These are phyloP conservation scores for Xestobium rufovillosum DNA, from an alignment of 2,888 invertebrate species.

Conservation along the genomic window DNA sequence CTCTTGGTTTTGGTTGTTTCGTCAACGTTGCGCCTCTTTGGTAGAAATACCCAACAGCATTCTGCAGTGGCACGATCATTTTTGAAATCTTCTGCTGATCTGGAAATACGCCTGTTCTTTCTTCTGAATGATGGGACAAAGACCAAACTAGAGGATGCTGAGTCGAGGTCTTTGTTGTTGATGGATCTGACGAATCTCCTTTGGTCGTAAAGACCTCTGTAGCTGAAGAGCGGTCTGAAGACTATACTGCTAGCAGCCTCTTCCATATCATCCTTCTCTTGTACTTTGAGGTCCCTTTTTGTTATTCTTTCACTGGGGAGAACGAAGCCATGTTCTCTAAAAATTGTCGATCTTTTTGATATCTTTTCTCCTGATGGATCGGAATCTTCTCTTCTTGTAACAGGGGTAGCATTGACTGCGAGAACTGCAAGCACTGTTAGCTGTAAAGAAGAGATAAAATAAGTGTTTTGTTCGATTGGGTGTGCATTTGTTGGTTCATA, in stretches of 20 bases:
- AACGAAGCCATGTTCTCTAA: neutral
- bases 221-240: constrained; percentile 1
- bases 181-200: neutral
- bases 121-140: neutral
- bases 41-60: neutral
- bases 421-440: neutral
- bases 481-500: too few relatives aligned
- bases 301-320: neutral
- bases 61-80: neutral
- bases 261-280: neutral
- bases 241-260: neutral
- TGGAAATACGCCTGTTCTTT: neutral
- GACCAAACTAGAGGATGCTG: neutral
- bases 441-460: too few relatives aligned
- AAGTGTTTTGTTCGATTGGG: too few relatives aligned
- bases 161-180: neutral
- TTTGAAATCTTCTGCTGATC: neutral
- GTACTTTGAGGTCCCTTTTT: too few relatives aligned
- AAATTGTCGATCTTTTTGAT: neutral
- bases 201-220: neutral
- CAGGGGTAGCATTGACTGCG: neutral
- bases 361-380: neutral
- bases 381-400: neutral
- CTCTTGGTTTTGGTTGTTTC: too few relatives aligned
- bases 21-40: neutral